Evolutionary conservation across 2,888 invertebrate species (phyloP), one percentile per base, ranked within the genome.

Genomic region (Vandiemenella viatica): DNA sequence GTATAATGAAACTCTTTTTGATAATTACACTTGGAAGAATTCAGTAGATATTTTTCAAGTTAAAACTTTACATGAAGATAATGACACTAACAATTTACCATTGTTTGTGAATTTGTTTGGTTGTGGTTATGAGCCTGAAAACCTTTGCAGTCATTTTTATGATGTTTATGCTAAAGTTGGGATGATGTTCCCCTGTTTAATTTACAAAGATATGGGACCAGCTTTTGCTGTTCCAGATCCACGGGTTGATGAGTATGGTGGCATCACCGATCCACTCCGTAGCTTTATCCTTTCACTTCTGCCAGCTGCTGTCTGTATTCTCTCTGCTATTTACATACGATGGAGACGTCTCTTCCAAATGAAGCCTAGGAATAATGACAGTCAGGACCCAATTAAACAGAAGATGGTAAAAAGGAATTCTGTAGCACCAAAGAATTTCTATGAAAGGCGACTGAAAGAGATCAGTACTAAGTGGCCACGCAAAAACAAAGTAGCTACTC

Each of bases 71-170:
- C n/a, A n/a, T n/a, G n/a, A n/a, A n/a, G 32, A 4, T n/a, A 32
- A 32, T 32, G n/a, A 3, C 13, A 32, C 32, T 32, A 2, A 32
- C 10, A 4, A 7, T 23, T 15, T 47, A 37, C 52, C 50, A n/a
- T 48, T 55, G 10, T 53, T 26, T 41, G 54, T 55, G 17, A 55
- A 55, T 49, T 46, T 51, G 17, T 46, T 52, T 42, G 55, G 55
- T 22, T 54, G 52, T 46, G 56, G 52, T 10, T 57, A 53, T 40
- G 55, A 53, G 50, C 53, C 54, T 16, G 51, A 53, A 32, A 52
- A 53, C 13, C 47, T 54, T 4, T 53, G 56, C 47, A n/a, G 46
- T 10, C 40, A 52, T 4, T 57, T 57, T 42, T 56, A 50, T 45
- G 46, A 45, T 17, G 40, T 41, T n/a, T 57, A 52, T 46, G 44